phyloP scores from a whole-genome alignment of 2,113 vertebrate genomes.

The Calidris pygmaea region DNA sequence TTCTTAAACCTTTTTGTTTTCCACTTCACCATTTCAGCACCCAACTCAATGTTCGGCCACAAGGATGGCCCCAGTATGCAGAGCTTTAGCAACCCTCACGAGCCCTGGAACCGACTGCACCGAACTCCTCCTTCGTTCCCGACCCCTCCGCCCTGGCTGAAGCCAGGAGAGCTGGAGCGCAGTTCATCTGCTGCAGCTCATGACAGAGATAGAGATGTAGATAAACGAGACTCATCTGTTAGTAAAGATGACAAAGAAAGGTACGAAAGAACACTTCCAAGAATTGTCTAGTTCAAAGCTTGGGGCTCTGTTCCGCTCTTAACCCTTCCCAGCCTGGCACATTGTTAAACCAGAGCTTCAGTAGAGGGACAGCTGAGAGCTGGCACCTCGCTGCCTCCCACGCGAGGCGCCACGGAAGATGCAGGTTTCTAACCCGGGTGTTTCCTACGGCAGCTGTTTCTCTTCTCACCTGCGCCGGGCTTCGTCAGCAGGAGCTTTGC shows the following conservation, averaged over 20 bases:
- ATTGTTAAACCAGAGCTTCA: conserved; percentile 30
- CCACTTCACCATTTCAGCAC: conserved; percentile 88
- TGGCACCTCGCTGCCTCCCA: not conserved
- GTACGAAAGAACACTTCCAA: conserved; percentile 81
- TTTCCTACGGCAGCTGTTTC: not conserved
- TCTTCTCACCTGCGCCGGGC: not conserved
- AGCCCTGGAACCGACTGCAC: conserved; percentile 98
- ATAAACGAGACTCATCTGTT: conserved; percentile 90
- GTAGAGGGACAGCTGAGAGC: not conserved
- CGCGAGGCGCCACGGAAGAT: rapidly evolving
- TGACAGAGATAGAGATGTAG: conserved; percentile 91
- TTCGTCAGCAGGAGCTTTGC: not conserved
- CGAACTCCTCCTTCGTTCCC: conserved; percentile 97
- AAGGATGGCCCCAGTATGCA: conserved; percentile 92
- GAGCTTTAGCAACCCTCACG: conserved; percentile 91
- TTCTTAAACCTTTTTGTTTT: conserved; percentile 81
- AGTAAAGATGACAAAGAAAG: conserved; percentile 98
- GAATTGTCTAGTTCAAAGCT: conserved; percentile 64
- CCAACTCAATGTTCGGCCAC: conserved; percentile 95
- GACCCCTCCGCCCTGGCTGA: conserved; percentile 97
- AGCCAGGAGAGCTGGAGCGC: conserved; percentile 93
- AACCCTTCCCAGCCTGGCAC: conserved; percentile 70
- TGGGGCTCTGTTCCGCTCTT: conserved; percentile 63
- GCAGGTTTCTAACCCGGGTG: not conserved
- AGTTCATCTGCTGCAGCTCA: conserved; percentile 91